These are phyloP conservation scores for Calypte anna DNA, from an alignment of 2,113 vertebrate species.

Conservation along the genomic window DNA sequence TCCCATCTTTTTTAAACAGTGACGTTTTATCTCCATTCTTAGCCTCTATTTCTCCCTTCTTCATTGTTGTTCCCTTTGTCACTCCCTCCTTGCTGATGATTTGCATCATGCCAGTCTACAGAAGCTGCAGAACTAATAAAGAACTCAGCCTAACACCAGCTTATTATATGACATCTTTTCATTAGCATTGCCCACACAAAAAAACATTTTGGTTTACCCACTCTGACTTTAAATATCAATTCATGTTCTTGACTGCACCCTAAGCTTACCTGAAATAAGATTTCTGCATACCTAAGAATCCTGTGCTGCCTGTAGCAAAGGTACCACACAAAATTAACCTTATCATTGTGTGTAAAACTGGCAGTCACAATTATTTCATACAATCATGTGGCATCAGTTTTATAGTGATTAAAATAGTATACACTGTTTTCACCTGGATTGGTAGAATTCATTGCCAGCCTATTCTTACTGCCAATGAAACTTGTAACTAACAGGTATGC, in stretches of 20 bases:
- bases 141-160: not conserved
- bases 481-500: not conserved
- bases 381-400: not conserved
- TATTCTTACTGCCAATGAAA: not conserved
- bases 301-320: not conserved
- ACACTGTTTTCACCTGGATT: not conserved
- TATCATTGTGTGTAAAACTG: not conserved
- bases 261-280: not conserved
- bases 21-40: not conserved
- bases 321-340: not conserved
- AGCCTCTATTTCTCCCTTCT: not conserved
- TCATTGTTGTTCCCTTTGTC: not conserved
- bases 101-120: not conserved
- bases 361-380: not conserved
- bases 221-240: not conserved
- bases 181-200: not conserved
- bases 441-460: not conserved
- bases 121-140: not conserved
- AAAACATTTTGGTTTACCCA: not conserved
- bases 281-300: not conserved
- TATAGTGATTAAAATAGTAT: not conserved
- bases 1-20: not conserved
- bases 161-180: not conserved
- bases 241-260: not conserved
- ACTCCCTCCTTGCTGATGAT: not conserved